A percentile compares a stretch with the other conserved stretches of the same genome.
phyloP scores from a whole-genome alignment of 64 coral and sea anemone species.

The Montipora capricornis region DNA sequence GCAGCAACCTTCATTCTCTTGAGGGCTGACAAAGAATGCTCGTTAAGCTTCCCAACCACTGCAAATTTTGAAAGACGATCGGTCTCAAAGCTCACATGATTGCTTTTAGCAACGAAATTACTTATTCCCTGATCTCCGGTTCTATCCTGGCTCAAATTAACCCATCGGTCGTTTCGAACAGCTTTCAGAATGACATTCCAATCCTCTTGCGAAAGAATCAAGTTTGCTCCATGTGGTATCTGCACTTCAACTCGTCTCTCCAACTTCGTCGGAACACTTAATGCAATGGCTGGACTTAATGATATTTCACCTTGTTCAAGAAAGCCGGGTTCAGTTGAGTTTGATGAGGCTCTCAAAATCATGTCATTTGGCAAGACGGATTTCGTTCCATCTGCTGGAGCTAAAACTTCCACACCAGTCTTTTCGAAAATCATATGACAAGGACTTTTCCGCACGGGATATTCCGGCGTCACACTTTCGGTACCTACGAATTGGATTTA shows the following conservation, averaged over 20 bases:
- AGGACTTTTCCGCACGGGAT: neutral
- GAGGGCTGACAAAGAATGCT: neutral
- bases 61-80: conserved; percentile 35
- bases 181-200: conserved; percentile 33
- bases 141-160: neutral
- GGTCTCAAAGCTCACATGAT: conserved; percentile 26
- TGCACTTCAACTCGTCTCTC: neutral
- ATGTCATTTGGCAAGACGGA: neutral
- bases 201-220: neutral
- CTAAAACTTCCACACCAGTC: conserved; percentile 18
- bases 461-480: neutral
- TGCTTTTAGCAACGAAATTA: conserved; percentile 8
- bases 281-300: conserved; percentile 29
- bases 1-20: conserved; percentile 58
- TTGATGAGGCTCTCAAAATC: neutral
- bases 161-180: neutral
- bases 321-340: neutral
- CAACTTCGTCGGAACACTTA: conserved; percentile 1
- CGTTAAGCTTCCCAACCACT: conserved; percentile 27
- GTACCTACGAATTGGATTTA: neutral
- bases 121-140: neutral
- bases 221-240: conserved; percentile 48
- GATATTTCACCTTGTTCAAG: neutral
- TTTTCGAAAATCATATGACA: conserved; percentile 7
- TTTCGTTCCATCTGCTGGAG: neutral